Evolutionary conservation across 2,797 vertebrate genomes (phyloP).

Genomic region (Coregonus suidteri): DNA sequence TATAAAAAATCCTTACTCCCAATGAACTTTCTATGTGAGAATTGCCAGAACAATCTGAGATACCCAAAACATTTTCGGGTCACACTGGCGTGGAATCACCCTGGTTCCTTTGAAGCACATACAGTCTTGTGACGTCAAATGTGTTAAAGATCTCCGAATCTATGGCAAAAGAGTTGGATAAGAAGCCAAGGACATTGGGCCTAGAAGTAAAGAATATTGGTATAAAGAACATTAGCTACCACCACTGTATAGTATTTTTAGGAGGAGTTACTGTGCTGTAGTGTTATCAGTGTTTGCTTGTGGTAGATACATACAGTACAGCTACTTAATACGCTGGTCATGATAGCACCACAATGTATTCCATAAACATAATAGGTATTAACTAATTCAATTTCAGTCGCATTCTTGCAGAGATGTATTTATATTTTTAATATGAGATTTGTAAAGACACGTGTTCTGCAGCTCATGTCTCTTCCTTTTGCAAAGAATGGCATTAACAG

Average conservation of each 20-base stretch:
- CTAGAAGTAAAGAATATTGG: not conserved
- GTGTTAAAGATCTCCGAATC: too few relatives aligned
- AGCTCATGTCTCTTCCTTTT: too few relatives aligned
- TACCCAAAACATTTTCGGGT: too few relatives aligned
- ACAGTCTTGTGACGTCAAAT: not conserved
- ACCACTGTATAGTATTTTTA: not conserved
- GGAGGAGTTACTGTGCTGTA: not conserved
- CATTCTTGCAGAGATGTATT: not conserved
- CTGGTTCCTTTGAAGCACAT: not conserved
- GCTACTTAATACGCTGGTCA: too few relatives aligned
- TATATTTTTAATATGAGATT: not conserved
- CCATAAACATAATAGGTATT: not conserved
- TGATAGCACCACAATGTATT: not conserved
- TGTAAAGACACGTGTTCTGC: too few relatives aligned
- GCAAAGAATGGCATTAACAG: not conserved
- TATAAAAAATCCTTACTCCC: too few relatives aligned
- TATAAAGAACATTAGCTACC: not conserved
- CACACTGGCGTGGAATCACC: too few relatives aligned
- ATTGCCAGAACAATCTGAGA: too few relatives aligned
- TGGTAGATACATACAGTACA: too few relatives aligned
- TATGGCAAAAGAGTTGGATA: not conserved
- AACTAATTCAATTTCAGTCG: not conserved
- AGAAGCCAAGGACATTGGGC: not conserved
- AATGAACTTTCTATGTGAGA: too few relatives aligned
- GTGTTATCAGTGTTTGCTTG: not conserved